Evolutionary conservation across 2,888 invertebrate species (phyloP).

Genomic region (Parnassius smintheus): DNA sequence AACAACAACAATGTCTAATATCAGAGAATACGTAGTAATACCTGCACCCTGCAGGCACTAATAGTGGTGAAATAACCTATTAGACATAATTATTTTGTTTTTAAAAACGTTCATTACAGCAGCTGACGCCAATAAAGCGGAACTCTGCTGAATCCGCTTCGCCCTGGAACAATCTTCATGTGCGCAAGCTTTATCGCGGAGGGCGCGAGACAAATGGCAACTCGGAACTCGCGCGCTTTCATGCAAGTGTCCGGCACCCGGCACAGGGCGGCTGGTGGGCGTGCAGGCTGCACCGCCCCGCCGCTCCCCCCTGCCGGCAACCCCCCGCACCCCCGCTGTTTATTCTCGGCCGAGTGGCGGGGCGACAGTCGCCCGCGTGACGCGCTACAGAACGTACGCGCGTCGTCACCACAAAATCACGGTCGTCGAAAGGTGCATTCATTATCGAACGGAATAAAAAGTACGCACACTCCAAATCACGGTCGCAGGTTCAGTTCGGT

Average conservation of each 20-base stretch:
- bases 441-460: constrained; percentile 64
- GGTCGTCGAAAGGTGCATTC: constrained; percentile 72
- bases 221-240: constrained; percentile 15
- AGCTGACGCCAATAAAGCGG: background rate
- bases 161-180: background rate
- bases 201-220: constrained; percentile 17
- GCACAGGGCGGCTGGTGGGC: constrained; percentile 71
- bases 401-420: constrained; percentile 47
- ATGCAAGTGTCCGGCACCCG: constrained; percentile 42
- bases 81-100: too few relatives aligned
- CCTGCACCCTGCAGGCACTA: too few relatives aligned
- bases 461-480: constrained; percentile 36
- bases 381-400: constrained; percentile 69
- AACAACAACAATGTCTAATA: too few relatives aligned
- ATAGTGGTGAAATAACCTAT: too few relatives aligned
- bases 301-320: constrained; percentile 42
- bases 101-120: background rate
- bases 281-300: constrained; percentile 65
- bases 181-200: constrained; percentile 1
- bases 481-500: constrained; percentile 22
- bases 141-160: background rate
- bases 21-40: too few relatives aligned
- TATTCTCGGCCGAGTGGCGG: constrained; percentile 74
- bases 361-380: constrained; percentile 77
- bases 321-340: constrained; percentile 72